Conservation (phyloP, 2,797 vertebrate species). For the Chrysocyon brachyurus region DNA sequence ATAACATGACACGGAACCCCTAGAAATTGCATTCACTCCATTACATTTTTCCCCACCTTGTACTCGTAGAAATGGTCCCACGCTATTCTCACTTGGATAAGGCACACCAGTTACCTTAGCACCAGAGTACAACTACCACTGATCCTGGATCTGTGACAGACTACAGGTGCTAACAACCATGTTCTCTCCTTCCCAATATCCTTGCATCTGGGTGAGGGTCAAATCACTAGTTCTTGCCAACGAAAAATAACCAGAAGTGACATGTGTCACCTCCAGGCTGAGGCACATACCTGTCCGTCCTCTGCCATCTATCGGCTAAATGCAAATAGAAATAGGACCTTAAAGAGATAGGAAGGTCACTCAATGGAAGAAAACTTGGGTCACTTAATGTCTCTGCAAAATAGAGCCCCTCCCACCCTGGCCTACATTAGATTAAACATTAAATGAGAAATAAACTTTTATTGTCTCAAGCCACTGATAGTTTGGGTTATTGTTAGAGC, state of each 20-base stretch:
- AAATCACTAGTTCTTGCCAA: background rate
- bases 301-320: background rate
- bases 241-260: background rate
- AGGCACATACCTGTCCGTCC: background rate
- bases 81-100: background rate
- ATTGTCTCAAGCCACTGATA: background rate
- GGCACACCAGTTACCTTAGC: background rate
- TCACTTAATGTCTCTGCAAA: background rate
- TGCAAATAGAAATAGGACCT: background rate
- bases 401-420: background rate
- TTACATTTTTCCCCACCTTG: background rate
- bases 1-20: background rate
- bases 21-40: background rate
- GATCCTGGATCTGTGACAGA: background rate
- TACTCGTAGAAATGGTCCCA: background rate
- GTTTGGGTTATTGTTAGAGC: background rate
- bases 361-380: background rate
- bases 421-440: background rate
- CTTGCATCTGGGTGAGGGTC: background rate
- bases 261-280: background rate
- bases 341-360: background rate
- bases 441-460: background rate
- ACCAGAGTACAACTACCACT: background rate
- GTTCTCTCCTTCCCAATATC: background rate
- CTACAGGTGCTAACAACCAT: background rate